phyloP scores from a whole-genome alignment of 2,888 invertebrate genomes.

The Cryptus viduatorius region DNA sequence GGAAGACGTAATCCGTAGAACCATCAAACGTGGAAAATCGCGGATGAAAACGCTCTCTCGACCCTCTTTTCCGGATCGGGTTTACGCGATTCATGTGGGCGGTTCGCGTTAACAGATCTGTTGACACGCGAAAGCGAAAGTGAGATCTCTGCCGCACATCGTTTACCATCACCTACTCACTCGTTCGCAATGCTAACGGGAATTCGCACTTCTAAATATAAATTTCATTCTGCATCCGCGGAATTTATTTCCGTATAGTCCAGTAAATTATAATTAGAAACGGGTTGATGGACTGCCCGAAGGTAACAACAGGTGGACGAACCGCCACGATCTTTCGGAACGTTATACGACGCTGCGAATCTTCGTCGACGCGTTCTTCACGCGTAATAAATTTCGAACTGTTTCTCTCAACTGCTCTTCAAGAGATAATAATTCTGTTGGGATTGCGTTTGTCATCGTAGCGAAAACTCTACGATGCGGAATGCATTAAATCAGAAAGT shows the following conservation, averaged over 20 bases:
- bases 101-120: constrained; percentile 40
- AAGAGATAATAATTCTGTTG: too few species aligned
- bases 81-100: constrained; percentile 50
- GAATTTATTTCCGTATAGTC: constrained; percentile 72
- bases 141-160: constrained; percentile 16
- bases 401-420: too few species aligned
- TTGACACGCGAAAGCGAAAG: constrained; percentile 34
- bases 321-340: not conserved
- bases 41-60: constrained; percentile 6
- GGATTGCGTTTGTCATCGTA: too few species aligned
- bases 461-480: too few species aligned
- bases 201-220: constrained; percentile 68
- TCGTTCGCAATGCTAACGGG: constrained; percentile 33
- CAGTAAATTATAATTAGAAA: constrained; percentile 69
- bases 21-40: not conserved
- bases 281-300: constrained; percentile 53
- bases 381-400: not conserved
- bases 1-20: not conserved
- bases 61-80: constrained; percentile 15
- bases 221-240: constrained; percentile 65
- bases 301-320: constrained; percentile 75
- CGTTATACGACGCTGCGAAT: not conserved
- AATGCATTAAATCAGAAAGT: too few species aligned
- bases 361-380: not conserved
- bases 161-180: constrained; percentile 27